Evolutionary conservation across 2,888 invertebrate species (phyloP).

Genomic region (Pachycephus smyrnensis): DNA sequence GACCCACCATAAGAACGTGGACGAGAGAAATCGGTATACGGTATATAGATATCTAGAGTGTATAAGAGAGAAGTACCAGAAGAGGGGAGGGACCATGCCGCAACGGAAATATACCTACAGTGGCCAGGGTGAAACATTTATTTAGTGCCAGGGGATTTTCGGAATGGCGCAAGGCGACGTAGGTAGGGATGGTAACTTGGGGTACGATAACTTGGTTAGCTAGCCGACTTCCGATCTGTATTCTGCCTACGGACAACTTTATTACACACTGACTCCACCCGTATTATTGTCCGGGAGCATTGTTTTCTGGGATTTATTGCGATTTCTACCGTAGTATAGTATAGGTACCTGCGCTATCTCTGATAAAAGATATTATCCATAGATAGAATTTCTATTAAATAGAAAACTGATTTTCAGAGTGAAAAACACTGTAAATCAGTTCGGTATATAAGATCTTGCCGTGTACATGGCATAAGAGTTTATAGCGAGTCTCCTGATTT

Average conservation of each 20-base stretch:
- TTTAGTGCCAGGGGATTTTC: slow-evolving; percentile 62
- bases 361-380: not conserved
- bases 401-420: not conserved
- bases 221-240: slow-evolving; percentile 62
- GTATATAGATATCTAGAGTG: slow-evolving; percentile 16
- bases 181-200: slow-evolving; percentile 41
- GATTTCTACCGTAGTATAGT: not conserved
- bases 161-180: slow-evolving; percentile 43
- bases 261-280: slow-evolving; percentile 43
- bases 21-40: slow-evolving; percentile 16
- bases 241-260: slow-evolving; percentile 61
- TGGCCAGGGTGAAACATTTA: slow-evolving; percentile 62
- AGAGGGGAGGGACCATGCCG: slow-evolving; percentile 38
- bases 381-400: not conserved
- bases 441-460: too few relatives aligned
- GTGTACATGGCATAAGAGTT: too few relatives aligned
- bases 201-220: slow-evolving; percentile 60
- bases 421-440: not conserved
- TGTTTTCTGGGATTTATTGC: not conserved
- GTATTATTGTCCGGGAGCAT: not conserved
- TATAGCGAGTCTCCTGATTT: too few relatives aligned
- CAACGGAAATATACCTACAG: slow-evolving; percentile 51
- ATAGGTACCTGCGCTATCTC: not conserved
- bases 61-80: slow-evolving; percentile 21
- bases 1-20: slow-evolving; percentile 14